Evolutionary conservation across 2,113 vertebrate species (phyloP).

Genomic region (Centropristis striata): DNA sequence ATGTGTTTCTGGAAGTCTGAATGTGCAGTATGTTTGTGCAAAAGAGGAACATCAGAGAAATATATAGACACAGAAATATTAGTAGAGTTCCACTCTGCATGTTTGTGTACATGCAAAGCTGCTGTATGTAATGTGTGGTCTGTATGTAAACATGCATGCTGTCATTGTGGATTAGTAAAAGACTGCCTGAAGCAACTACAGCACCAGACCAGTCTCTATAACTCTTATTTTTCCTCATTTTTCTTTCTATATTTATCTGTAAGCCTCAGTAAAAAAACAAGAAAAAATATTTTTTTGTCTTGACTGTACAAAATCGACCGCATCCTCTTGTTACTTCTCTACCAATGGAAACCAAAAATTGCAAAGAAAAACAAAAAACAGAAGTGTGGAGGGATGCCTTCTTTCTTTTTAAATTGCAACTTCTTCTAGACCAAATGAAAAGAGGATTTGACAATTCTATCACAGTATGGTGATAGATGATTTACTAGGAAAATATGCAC

Average conservation of each 20-base stretch:
- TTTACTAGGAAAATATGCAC: neutral
- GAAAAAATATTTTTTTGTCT: neutral
- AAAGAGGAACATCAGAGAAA: neutral
- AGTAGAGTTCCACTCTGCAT: neutral
- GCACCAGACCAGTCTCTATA: neutral
- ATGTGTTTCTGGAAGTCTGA: slow-evolving; percentile 22
- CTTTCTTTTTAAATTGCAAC: too few relatives aligned
- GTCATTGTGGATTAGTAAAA: slow-evolving; percentile 4
- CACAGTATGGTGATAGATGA: neutral
- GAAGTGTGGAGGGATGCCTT: neutral
- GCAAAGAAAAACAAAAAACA: neutral
- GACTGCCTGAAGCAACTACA: neutral
- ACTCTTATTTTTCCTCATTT: neutral
- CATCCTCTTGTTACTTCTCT: slow-evolving; percentile 7
- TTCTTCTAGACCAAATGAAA: neutral
- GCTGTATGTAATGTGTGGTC: neutral
- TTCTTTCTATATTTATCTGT: neutral
- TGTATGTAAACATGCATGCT: neutral
- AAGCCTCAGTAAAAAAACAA: neutral
- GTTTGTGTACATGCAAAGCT: neutral
- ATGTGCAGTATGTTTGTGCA: slow-evolving; percentile 20
- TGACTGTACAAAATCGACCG: slow-evolving; percentile 10
- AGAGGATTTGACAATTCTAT: neutral
- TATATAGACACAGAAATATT: neutral
- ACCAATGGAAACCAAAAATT: neutral